Evolutionary conservation across 2,113 vertebrate species (phyloP), one percentile per base, ranked within the genome.

Genomic region (Etia nguti): DNA sequence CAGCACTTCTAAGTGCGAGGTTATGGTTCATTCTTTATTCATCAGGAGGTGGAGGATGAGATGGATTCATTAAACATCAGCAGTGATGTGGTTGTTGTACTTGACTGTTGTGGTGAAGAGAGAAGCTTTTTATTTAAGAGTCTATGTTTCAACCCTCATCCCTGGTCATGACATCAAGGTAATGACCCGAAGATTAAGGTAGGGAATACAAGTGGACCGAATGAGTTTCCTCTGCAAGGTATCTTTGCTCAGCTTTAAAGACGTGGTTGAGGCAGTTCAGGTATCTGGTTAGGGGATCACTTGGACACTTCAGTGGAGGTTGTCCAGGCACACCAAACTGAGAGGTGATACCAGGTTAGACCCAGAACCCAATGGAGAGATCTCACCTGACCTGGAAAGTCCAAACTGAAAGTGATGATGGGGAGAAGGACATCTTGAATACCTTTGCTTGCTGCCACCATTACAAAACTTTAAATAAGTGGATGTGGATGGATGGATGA

Each of bases 321-420:
- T 52, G 26, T 46, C 24, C 22, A 22, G 1, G 36, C 3, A 24
- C 8, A 26, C n/a, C 24, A n/a, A 46, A 8, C 34, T 41, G 62
- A 38, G 20, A 41, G 11, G 20, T 8, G 68, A 46, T 5, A 10
- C 15, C 5, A 46, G 68, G 5, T 0, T 46, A 26, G 41, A 73
- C 22, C 22, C 22, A 73, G n/a, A 46, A 26, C 24, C 13, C 38
- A 24, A 43, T 73, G 41, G 41, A 10, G 1, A 26, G 13, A 10
- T 26, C 22, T 46, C 68, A 73, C 22, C 22, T 73, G 68, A 16
- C 8, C 41, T 68, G 62, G 62, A 13, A 73, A 73, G 60, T 12
- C 34, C 34, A 10, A 43, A 46, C 38, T 73, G 22, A 10, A 73
- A 29, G 68, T 0, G 68, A 18, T 73, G 68, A 16, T 73, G 2